Percentiles rank a stretch among this genome's conserved stretches.
These are phyloP conservation scores for Paratrypauchen microcephalus DNA, from an alignment of 2,797 vertebrate species.

Conservation along the genomic window DNA sequence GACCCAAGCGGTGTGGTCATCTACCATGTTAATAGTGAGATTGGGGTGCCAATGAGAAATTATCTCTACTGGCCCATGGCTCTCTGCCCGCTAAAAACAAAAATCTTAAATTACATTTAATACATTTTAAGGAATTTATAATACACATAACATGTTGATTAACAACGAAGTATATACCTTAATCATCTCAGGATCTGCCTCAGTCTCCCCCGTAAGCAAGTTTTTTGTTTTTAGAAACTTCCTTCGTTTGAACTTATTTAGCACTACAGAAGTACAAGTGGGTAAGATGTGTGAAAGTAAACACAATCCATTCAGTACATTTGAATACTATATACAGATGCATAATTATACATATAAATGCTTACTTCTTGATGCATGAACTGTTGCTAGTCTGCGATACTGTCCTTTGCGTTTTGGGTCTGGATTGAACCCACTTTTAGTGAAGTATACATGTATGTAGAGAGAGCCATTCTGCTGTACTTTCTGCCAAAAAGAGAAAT, in stretches of 20 bases:
- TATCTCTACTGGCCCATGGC: constrained; percentile 91
- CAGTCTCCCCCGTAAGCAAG: constrained; percentile 91
- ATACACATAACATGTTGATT: not conserved
- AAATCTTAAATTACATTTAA: not conserved
- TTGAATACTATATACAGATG: not conserved
- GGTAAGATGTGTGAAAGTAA: not conserved
- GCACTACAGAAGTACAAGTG: constrained; percentile 76
- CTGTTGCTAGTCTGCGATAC: constrained; percentile 89
- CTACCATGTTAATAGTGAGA: constrained; percentile 96
- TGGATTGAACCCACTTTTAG: constrained; percentile 95
- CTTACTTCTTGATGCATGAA: constrained; percentile 89
- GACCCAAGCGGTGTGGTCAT: constrained; percentile 97
- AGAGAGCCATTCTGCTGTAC: constrained; percentile 89
- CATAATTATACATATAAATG: not conserved
- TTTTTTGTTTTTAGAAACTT: constrained; percentile 96
- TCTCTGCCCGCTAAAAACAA: constrained; percentile 85
- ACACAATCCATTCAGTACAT: not conserved
- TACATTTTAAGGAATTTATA: not conserved
- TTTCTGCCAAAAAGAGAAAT: constrained; percentile 66
- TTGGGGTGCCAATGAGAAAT: constrained; percentile 99
- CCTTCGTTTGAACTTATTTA: constrained; percentile 94
- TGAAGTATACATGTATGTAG: constrained; percentile 93
- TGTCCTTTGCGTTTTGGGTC: constrained; percentile 91
- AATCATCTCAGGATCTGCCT: constrained; percentile 84
- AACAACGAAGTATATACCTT: constrained; percentile 44